Evolutionary conservation across 2,888 invertebrate genomes (phyloP), one percentile per base, ranked within the genome.

Genomic region (Lysandra coridon): DNA sequence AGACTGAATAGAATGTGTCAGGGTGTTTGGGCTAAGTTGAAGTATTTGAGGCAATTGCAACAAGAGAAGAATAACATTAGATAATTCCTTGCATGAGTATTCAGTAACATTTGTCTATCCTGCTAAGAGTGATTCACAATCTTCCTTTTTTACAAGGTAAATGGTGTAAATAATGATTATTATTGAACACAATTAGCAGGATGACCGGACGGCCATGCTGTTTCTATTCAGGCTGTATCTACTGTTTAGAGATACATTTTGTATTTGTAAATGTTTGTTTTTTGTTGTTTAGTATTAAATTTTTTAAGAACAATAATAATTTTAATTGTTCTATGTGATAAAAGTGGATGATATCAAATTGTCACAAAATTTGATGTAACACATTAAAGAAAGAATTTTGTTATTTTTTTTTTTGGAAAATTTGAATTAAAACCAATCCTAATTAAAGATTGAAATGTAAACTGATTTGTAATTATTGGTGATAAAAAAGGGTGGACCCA

Each of bases 1-100:
- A 95, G 97, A 78, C 92, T 98, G 77, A 91, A 96, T 77, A 96
- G 96, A 82, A 98, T 98, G 98, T 98, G 98, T 87, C 95, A 96
- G 82, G 98, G 98, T 73, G 97, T 98, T 80, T 98, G 98, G 98
- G 95, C 97, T 0, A 98, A 98, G 85, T 90, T 98, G 53, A 96
- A 96, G 84, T 97, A 97, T 85, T 86, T 94, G 82, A 88, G 89
- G 80, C 78, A 84, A 83, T 40, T 80, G 88, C 53, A 88, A 80
- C 80, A 75, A 78, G 30, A 79, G 7, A 14, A 85, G 49, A 84
- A 86, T 17, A 64, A 4, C 0, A 30, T 30, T 10, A 12, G 10
- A 64, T 30, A 30, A 23, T 64, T 64, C 7, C 10, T 64, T 12
- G 10, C 12, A 12, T 30, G 10, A 12, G 23, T 4, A 57, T 57